Evolutionary conservation across 2,113 vertebrate species (phyloP).

Genomic region (Chaenocephalus aceratus): DNA sequence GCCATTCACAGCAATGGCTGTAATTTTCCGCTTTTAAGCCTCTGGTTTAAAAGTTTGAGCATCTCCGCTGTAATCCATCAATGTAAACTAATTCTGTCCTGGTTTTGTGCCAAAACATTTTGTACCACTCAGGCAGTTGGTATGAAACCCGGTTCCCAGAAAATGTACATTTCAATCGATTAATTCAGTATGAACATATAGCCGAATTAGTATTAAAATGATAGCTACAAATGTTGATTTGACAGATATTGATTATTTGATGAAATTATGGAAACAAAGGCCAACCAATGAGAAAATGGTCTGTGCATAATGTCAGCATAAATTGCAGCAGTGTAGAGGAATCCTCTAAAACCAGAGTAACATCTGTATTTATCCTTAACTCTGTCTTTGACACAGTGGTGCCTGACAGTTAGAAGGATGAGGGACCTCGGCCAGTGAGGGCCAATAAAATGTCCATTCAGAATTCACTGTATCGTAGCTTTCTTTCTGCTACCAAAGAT

Average conservation of each 20-base stretch:
- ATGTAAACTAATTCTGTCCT: constrained; percentile 14
- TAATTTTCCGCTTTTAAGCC: constrained; percentile 16
- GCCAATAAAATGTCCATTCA: neutral
- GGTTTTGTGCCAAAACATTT: constrained; percentile 21
- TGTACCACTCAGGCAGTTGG: constrained; percentile 14
- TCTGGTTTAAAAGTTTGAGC: constrained; percentile 22
- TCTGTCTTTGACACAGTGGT: neutral
- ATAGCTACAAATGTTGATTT: constrained; percentile 51
- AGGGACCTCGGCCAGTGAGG: neutral
- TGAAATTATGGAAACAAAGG: constrained; percentile 38
- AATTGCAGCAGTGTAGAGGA: neutral
- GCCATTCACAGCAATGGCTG: neutral
- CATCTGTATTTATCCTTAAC: neutral
- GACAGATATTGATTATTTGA: constrained; percentile 61
- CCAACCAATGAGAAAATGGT: constrained; percentile 21
- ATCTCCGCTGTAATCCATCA: constrained; percentile 36
- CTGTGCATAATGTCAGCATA: neutral
- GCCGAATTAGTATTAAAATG: constrained; percentile 30
- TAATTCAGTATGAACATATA: constrained; percentile 2
- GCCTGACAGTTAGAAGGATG: neutral
- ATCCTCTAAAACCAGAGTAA: constrained; percentile 5
- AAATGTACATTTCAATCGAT: constrained; percentile 42
- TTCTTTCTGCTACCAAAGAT: neutral
- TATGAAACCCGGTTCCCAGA: constrained; percentile 23
- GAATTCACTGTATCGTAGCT: neutral